These are phyloP conservation scores for Acronicta psi DNA, from an alignment of 2,888 invertebrate species.

Conservation along the genomic window DNA sequence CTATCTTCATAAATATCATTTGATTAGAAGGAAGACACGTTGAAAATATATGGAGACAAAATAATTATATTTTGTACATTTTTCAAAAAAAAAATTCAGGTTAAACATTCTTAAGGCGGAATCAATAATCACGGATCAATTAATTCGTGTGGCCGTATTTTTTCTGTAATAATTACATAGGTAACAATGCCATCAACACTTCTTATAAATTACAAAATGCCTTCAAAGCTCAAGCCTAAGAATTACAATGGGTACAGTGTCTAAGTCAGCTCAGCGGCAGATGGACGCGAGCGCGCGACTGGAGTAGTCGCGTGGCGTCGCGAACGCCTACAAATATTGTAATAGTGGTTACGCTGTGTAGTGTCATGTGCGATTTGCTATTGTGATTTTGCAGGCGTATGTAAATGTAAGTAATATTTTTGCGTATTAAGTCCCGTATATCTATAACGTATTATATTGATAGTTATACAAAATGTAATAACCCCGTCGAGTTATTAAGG, in stretches of 20 bases:
- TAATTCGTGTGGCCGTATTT: too few relatives aligned
- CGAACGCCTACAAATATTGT: conserved; percentile 44
- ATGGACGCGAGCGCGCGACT: conserved; percentile 56
- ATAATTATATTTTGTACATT: too few relatives aligned
- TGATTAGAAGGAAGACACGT: too few relatives aligned
- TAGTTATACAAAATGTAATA: conserved; percentile 9
- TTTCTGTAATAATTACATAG: too few relatives aligned
- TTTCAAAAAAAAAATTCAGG: too few relatives aligned
- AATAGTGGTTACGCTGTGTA: conserved; percentile 57
- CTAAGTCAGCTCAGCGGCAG: conserved; percentile 45
- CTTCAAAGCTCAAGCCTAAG: conserved; percentile 25
- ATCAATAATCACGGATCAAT: too few relatives aligned
- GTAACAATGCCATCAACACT: too few relatives aligned
- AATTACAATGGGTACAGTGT: conserved; percentile 39
- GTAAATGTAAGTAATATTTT: conserved; percentile 46
- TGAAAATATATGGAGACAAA: too few relatives aligned
- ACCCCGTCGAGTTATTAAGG: conserved; percentile 17
- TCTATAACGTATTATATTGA: neutral
- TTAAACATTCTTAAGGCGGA: too few relatives aligned
- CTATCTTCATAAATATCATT: too few relatives aligned
- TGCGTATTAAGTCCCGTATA: neutral
- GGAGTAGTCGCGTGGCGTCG: conserved; percentile 52
- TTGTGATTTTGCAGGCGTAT: conserved; percentile 53
- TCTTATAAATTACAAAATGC: conserved; percentile 7
- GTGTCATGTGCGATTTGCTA: conserved; percentile 57